phyloP scores from a whole-genome alignment of 2,888 invertebrate species.

The Drosophila differens region DNA sequence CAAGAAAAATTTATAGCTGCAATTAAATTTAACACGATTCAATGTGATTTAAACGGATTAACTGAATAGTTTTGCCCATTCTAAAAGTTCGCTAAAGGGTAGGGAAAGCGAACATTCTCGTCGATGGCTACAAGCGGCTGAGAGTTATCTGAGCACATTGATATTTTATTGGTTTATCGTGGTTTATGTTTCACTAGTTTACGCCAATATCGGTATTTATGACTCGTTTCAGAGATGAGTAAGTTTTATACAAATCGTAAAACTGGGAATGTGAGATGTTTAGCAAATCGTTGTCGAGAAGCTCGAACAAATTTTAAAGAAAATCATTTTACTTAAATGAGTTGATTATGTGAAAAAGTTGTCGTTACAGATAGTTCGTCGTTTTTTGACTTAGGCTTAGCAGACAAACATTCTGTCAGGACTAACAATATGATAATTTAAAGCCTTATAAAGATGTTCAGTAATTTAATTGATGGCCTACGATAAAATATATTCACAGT shows the following conservation, averaged over 20 bases:
- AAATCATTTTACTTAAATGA: background rate
- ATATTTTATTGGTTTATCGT: constrained; percentile 77
- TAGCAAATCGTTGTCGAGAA: constrained; percentile 34
- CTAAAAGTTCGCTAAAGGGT: constrained; percentile 41
- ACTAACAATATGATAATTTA: background rate
- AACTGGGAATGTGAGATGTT: constrained; percentile 26
- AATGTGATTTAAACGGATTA: constrained; percentile 77
- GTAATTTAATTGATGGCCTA: background rate
- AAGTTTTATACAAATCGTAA: constrained; percentile 40
- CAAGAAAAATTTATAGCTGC: constrained; percentile 74
- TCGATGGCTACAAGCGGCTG: constrained; percentile 18
- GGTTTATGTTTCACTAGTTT: constrained; percentile 56
- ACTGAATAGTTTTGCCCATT: constrained; percentile 69
- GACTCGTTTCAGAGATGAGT: constrained; percentile 36
- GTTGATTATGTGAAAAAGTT: background rate
- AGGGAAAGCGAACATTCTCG: constrained; percentile 9
- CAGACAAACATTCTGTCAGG: background rate
- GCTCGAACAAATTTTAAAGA: background rate
- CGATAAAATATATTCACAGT: background rate
- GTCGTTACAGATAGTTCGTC: too few species aligned
- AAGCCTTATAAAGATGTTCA: background rate
- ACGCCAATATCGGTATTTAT: constrained; percentile 31
- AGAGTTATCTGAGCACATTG: constrained; percentile 55
- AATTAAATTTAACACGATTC: constrained; percentile 79
- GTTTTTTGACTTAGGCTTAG: background rate